phyloP scores from a whole-genome alignment of 2,113 vertebrate species.

The Trogon melanurus region DNA sequence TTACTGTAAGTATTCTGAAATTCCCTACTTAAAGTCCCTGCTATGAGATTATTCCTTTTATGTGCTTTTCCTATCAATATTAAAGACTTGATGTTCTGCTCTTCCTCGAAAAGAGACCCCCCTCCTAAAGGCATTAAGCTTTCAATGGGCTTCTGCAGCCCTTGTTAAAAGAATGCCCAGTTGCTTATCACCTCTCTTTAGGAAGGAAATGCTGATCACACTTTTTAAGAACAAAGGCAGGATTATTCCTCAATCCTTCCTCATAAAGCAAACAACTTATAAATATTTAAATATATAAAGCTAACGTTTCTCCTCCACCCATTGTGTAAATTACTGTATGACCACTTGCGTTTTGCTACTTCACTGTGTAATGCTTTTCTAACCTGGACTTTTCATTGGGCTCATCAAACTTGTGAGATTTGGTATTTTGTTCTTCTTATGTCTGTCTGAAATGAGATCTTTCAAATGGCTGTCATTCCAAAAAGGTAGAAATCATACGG shows the following conservation, averaged over 20 bases:
- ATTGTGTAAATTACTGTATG: background rate
- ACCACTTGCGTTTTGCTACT: background rate
- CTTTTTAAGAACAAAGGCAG: constrained; percentile 55
- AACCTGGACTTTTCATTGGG: background rate
- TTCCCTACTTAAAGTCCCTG: constrained; percentile 3
- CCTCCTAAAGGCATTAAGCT: constrained; percentile 25
- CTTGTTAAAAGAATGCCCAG: constrained; percentile 44
- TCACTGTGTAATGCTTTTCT: background rate
- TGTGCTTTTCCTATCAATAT: constrained; percentile 35
- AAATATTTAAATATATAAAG: constrained; percentile 59
- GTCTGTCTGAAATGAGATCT: background rate
- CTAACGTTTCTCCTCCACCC: background rate
- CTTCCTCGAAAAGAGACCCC: background rate
- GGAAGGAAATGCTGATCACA: constrained; percentile 57
- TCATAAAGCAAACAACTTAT: constrained; percentile 49
- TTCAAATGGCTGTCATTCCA: background rate
- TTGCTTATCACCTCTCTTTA: constrained; percentile 51
- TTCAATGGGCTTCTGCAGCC: constrained; percentile 29
- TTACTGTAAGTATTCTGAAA: constrained; percentile 46
- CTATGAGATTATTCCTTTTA: constrained; percentile 13
- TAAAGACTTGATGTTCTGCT: constrained; percentile 46
- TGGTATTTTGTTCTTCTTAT: background rate
- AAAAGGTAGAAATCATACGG: background rate
- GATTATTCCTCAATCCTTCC: constrained; percentile 42
- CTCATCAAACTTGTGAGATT: background rate